These are phyloP conservation scores for Lepidocolaptes lacrymiger DNA, from an alignment of 2,797 vertebrate species.

Conservation along the genomic window DNA sequence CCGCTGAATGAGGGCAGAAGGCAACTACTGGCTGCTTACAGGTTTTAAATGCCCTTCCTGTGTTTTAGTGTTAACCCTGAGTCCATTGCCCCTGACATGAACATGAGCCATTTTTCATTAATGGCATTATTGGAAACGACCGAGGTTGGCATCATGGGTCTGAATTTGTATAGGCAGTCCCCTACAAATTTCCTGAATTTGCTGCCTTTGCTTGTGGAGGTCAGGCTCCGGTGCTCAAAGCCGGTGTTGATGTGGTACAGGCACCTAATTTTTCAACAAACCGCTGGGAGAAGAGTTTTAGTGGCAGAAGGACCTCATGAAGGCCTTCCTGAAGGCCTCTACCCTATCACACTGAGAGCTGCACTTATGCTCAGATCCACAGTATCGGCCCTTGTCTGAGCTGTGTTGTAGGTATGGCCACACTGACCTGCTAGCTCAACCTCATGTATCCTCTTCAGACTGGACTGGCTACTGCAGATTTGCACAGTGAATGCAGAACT, in stretches of 20 bases:
- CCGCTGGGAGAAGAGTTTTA: neutral
- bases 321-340: neutral
- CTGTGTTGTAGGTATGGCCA: neutral
- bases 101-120: neutral
- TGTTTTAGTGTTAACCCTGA: neutral
- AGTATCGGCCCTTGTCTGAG: neutral
- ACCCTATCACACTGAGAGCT: fast-evolving
- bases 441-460: neutral
- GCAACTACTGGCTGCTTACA: neutral
- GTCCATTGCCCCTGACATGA: neutral
- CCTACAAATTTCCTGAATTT: neutral
- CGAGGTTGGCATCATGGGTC: neutral
- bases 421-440: fast-evolving
- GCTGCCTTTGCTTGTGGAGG: neutral
- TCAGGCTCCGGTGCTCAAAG: neutral
- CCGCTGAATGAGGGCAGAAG: neutral
- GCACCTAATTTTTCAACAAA: neutral
- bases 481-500: neutral
- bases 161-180: neutral
- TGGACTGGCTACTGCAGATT: neutral
- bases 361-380: neutral
- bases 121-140: neutral
- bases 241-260: fast-evolving
- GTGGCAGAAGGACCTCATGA: neutral
- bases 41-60: neutral